Base-by-base conservation (phyloP, 1,140 invertebrate species). In the Drosophila nannoptera region DNA sequence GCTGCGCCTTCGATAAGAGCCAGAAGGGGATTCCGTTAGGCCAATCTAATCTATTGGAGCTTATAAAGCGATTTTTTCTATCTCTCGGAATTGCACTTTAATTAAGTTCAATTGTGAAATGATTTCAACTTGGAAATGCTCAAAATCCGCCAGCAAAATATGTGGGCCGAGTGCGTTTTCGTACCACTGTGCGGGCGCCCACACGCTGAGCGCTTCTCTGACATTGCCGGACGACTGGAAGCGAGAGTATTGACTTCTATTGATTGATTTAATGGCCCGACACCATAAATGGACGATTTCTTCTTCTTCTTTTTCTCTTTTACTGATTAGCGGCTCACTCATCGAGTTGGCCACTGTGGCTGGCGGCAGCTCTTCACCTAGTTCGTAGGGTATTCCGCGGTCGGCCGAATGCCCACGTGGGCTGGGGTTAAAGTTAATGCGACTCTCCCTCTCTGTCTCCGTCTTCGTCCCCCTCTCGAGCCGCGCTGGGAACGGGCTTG, bases 191-290 rank as follows among this genome's bases (percentile, higher is more conserved):
- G 22, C 22, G 22, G 22, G 22, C 22, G 22, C 22, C 22, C 22
- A 22, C 22, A 22, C 22, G 22, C 22, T 22, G 22, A 22, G 22
- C 22, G 22, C 22, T 22, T 22, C 1, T 22, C 22, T 22, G 22
- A 22, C 22, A 22, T 22, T 22, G 22, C 22, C 22, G 22, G 22
- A 22, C 22, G 22, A 22, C 22, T 22, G 40, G n/a, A 22, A 3
- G 22, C 22, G 22, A 2, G 43, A 31, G 46, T 31, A 29, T 32
- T 49, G 46, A 11, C 32, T 14, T 22, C 22, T 52, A 76, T 72
- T 77, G 74, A 77, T 72, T 72, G 68, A 77, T 72, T 77, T 68
- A 77, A 77, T 63, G 55, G 65, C 52, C 73, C 48, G 22, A 22
- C 33, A 60, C 71, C 67, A 55, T 73, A 70, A 70, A 73, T 66